Evolutionary conservation across 1,140 invertebrate species (phyloP), one percentile per base, ranked within the genome.

Genomic region (Musca domestica): DNA sequence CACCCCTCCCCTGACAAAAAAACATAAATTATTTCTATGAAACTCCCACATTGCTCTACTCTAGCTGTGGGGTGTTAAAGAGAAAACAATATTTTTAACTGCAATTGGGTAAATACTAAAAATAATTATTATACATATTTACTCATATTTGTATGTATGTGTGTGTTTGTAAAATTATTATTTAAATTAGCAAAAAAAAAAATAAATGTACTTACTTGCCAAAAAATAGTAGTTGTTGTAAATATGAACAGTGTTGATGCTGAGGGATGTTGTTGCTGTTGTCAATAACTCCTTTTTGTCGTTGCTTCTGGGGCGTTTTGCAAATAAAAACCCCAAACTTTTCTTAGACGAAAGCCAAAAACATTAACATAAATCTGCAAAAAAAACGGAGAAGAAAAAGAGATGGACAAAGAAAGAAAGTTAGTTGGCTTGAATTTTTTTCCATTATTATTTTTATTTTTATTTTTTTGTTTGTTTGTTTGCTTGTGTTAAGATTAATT

Each of bases 341-440:
- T 41, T 56, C 10, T 56, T n/a, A 27, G 23, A 56, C 52, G 23
- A 56, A 56, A 25, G 52, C 52, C 52, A 56, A 56, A 56, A 56
- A 56, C 22, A 56, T 56, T 56, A 56, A 56, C 52, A 56, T 56
- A 56, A 56, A 56, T 56, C 52, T 56, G 52, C 12, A 56, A 56
- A 56, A 7, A 56, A 3, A 12, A 41, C 25, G 10, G 22, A 56
- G 15, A 56, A 56, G 23, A 54, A 54, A 12, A 54, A 27, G 15
- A 22, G 15, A 22, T 14, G 7, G 2, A 14, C 2, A 23, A 14
- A 20, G 12, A 52, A 56, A 56, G 52, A 56, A 56, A 56, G 52
- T 56, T 56, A 41, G 34, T 41, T 41, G 34, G 34, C 10, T 7
- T 41, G 6, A 10, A 10, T 30, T 30, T 30, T 30, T 30, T 4